A percentile compares a stretch with the other conserved stretches of the same genome.
These are phyloP conservation scores for Drosophila prolongata DNA, from an alignment of 2,888 invertebrate genomes.

Conservation along the genomic window DNA sequence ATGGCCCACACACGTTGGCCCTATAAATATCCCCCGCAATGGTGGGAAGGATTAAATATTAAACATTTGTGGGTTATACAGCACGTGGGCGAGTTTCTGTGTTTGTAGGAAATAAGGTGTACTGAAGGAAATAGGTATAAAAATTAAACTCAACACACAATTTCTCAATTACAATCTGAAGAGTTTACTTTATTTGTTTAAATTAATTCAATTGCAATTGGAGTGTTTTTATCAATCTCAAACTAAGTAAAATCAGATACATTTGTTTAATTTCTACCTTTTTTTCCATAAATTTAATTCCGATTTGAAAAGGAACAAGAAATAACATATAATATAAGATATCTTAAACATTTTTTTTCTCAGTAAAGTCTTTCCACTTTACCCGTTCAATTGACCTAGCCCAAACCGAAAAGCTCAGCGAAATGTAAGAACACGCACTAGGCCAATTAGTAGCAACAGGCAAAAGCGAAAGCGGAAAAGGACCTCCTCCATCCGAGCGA, in stretches of 20 bases:
- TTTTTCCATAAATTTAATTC: too few relatives aligned
- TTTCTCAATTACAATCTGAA: too few relatives aligned
- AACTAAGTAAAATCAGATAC: too few relatives aligned
- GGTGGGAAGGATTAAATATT: slow-evolving; percentile 34
- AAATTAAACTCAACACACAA: too few relatives aligned
- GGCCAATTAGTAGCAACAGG: slow-evolving; percentile 72
- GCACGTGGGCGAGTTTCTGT: slow-evolving; percentile 4
- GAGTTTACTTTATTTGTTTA: too few relatives aligned
- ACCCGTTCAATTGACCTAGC: slow-evolving; percentile 42
- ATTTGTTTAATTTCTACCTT: too few relatives aligned
- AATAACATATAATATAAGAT: neutral
- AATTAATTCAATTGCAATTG: too few relatives aligned
- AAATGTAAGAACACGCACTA: slow-evolving; percentile 70
- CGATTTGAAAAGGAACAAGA: too few relatives aligned
- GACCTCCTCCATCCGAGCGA: slow-evolving; percentile 31
- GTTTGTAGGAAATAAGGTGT: neutral
- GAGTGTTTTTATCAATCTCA: too few relatives aligned
- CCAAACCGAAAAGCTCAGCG: slow-evolving; percentile 26
- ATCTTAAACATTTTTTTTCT: neutral
- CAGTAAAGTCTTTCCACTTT: slow-evolving; percentile 6
- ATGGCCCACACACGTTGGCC: slow-evolving; percentile 35
- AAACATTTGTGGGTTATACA: slow-evolving; percentile 5
- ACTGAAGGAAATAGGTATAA: neutral
- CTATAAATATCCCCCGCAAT: slow-evolving; percentile 16
- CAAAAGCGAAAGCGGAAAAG: slow-evolving; percentile 32